A percentile compares a stretch with the other conserved stretches of the same genome.
Evolutionary conservation across 2,113 vertebrate genomes (phyloP).

Genomic region (Chaetodon auriga): DNA sequence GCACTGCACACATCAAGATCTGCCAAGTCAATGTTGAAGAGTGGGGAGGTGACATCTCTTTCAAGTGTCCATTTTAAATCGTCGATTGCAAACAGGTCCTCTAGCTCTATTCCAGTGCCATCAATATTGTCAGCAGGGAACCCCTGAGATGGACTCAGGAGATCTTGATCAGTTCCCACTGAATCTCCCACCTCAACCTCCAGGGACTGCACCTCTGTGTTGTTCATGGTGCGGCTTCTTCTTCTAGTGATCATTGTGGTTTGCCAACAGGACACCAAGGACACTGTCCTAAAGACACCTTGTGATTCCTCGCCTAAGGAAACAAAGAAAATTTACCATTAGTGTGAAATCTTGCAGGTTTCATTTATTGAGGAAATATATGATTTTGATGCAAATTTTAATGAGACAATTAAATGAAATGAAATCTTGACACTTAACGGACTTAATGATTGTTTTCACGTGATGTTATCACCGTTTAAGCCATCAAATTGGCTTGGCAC

Average conservation of each 20-base stretch:
- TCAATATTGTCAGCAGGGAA: slow-evolving; percentile 61
- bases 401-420: too few relatives aligned
- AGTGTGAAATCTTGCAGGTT: not conserved
- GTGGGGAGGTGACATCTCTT: slow-evolving; percentile 42
- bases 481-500: too few relatives aligned
- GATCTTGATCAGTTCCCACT: slow-evolving; percentile 40
- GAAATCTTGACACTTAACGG: not conserved
- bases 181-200: slow-evolving; percentile 55
- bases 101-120: slow-evolving; percentile 68
- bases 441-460: not conserved
- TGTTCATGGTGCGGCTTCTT: slow-evolving; percentile 66
- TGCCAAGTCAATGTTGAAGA: slow-evolving; percentile 64
- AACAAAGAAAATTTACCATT: slow-evolving; percentile 2
- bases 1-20: slow-evolving; percentile 21
- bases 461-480: too few relatives aligned
- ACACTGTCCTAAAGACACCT: not conserved
- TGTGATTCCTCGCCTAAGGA: slow-evolving; percentile 9
- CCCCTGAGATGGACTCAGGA: slow-evolving; percentile 12
- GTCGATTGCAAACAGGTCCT: slow-evolving; percentile 76
- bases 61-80: slow-evolving; percentile 80
- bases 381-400: not conserved
- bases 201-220: slow-evolving; percentile 23
- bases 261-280: not conserved
- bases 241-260: slow-evolving; percentile 85
- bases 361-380: not conserved